These are phyloP conservation scores for Pygocentrus nattereri DNA, from an alignment of 2,797 vertebrate genomes.

Conservation along the genomic window DNA sequence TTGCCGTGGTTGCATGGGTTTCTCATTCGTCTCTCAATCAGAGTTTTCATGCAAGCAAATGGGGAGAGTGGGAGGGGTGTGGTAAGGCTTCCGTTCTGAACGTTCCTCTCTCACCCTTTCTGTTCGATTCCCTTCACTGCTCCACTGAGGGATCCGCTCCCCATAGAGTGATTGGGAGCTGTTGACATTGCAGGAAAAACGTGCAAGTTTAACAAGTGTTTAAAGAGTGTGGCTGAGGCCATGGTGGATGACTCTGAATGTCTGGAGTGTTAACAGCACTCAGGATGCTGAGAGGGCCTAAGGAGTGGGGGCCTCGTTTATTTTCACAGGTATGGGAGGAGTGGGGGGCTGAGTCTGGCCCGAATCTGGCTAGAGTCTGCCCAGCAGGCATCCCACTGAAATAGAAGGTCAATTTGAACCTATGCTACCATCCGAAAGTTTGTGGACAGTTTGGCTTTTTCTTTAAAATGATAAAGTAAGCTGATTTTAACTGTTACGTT, in stretches of 20 bases:
- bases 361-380: not conserved
- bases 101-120: conserved; percentile 27
- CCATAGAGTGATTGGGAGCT: conserved; percentile 76
- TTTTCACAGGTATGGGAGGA: conserved; percentile 45
- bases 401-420: conserved; percentile 23
- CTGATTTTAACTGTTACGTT: no score
- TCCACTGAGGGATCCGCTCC: conserved; percentile 67
- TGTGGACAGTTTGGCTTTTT: not conserved
- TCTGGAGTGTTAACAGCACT: conserved; percentile 79
- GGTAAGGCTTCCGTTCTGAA: conserved; percentile 36
- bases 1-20: conserved; percentile 68
- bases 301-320: conserved; percentile 47
- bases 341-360: conserved; percentile 7
- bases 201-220: conserved; percentile 81
- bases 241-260: conserved; percentile 79
- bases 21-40: conserved; percentile 77
- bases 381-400: conserved; percentile 34
- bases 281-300: conserved; percentile 56
- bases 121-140: conserved; percentile 59
- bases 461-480: no score
- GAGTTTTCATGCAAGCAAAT: conserved; percentile 70
- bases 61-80: conserved; percentile 45
- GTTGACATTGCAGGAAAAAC: conserved; percentile 81
- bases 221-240: conserved; percentile 78
- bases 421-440: not conserved